Evolutionary conservation across 1,140 invertebrate species (phyloP), one percentile per base, ranked within the genome.

Genomic region (Magallana gigas): DNA sequence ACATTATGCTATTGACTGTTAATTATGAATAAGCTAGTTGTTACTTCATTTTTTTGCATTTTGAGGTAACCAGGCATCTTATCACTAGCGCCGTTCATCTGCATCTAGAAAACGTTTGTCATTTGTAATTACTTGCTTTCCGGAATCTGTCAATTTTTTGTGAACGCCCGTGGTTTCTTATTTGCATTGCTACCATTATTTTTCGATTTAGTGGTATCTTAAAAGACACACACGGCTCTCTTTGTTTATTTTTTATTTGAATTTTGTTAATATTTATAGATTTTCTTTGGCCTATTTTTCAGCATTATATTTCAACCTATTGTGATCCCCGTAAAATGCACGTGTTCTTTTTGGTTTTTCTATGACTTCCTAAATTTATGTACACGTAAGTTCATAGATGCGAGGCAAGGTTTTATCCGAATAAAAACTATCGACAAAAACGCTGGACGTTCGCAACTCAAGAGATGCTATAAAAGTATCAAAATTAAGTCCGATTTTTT

Each of bases 51-150:
- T 3, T 11, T 29, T 29, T 11, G 68, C 18, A 76, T 76, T 29
- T 36, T 29, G 18, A 76, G 14, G 68, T 36, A 76, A 29, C 68
- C 23, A 76, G 18, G 68, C 68, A 76, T 29, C 68, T 36, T 76
- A 76, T 76, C 68, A 48, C 18, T 29, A 11, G 23, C 36, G 8
- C 18, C 4, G 23, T 23, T 36, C 68, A 36, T 76, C 23, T 29
- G 36, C 68, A 76, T 76, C 68, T 76, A 29, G 9, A 76, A 12
- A 11, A 76, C 36, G 68, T 29, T 29, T 76, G 68, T 76, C 68
- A 76, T 76, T 76, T 76, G 68, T 76, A 76, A 76, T 76, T 76
- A 29, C 68, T 76, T 12, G 36, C 68, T 76, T 76, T 29, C 68
- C 68, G 36, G 18, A 76, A 76, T 29, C 68, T 76, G 68, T 76